Conservation (phyloP, 1,140 invertebrate genomes). For the Halictus rubicundus region DNA sequence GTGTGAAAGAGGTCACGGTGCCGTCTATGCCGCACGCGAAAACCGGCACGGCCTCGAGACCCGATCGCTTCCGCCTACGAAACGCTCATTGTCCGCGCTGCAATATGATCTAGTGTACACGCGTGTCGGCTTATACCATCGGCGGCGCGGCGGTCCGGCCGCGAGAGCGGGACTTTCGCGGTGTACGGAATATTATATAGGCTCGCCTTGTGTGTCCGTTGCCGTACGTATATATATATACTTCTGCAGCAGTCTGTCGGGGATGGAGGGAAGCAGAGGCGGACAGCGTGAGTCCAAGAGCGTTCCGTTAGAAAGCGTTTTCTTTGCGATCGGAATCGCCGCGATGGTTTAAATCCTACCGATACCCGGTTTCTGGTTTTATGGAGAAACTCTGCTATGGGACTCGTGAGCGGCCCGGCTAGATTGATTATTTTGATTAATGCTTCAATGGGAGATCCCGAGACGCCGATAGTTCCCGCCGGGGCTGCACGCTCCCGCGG, state of each 20-base stretch:
- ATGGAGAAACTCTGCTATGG: constrained; percentile 7
- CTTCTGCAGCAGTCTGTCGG: too few relatives aligned
- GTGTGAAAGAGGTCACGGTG: constrained; percentile 67
- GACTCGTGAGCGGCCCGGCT: not conserved
- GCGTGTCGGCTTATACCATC: not conserved
- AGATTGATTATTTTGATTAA: constrained; percentile 7
- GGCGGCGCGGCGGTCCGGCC: not conserved
- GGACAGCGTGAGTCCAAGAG: not conserved
- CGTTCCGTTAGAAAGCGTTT: constrained; percentile 11
- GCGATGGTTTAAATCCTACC: constrained; percentile 14
- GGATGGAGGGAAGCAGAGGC: constrained; percentile 3
- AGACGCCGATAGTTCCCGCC: not conserved
- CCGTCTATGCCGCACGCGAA: constrained; percentile 19
- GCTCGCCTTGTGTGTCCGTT: too few relatives aligned
- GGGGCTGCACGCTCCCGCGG: not conserved
- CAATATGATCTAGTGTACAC: constrained; percentile 1
- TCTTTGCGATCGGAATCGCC: constrained; percentile 8
- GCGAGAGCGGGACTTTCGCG: not conserved
- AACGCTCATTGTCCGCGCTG: constrained; percentile 3
- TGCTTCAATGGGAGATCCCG: not conserved
- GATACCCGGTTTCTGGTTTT: constrained; percentile 2
- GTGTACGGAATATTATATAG: constrained; percentile 10
- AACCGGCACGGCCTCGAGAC: constrained; percentile 4
- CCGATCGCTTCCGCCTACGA: constrained; percentile 48
- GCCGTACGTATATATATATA: too few relatives aligned